Evolutionary conservation across 1,140 invertebrate species (phyloP), one percentile per base, ranked within the genome.

Genomic region (Drosophila pseudoananassae): DNA sequence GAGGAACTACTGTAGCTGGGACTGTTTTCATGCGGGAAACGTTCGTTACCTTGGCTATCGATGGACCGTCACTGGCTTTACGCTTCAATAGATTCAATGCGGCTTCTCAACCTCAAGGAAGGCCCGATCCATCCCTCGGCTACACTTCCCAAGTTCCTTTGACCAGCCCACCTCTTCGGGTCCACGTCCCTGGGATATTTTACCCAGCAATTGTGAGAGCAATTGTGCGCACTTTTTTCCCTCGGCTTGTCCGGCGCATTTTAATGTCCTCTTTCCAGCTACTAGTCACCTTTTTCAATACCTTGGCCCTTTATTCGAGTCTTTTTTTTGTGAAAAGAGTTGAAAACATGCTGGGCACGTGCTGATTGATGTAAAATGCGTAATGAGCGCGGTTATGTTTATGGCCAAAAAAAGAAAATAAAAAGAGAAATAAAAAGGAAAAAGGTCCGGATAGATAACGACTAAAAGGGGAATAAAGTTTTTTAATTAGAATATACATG

Each of bases 361-460:
- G 82, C 83, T 87, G 82, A 85, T 85, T 87, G 82, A 85, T 85
- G 82, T 87, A 88, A 85, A 85, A 78, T 85, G 74, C 82, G 82
- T 85, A 85, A 85, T 85, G 78, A 87, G 82, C 75, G 82, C 65
- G 82, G 82, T 85, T 87, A 64, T 61, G 61, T 72, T 76, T 80
- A 80, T 80, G 59, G 72, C 7, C 23, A 14, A 43, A 20, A 57
- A 56, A 40, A 46, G 10, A 31, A 31, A 33, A 27, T 14, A 23
- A 31, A 56, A 20, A 8, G 36, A 33, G 4, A n/a, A 23, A 40
- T n/a, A 20, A 46, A 23, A 64, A 45, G 23, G 14, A 53, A 33
- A 58, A 63, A 49, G 77, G 63, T 66, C 52, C 46, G 38, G 51
- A 78, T 71, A 78, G 65, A 85, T 82, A 82, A 87, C 71, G 47